Conservation (phyloP, 2,113 vertebrate genomes). For the Empidonax traillii region DNA sequence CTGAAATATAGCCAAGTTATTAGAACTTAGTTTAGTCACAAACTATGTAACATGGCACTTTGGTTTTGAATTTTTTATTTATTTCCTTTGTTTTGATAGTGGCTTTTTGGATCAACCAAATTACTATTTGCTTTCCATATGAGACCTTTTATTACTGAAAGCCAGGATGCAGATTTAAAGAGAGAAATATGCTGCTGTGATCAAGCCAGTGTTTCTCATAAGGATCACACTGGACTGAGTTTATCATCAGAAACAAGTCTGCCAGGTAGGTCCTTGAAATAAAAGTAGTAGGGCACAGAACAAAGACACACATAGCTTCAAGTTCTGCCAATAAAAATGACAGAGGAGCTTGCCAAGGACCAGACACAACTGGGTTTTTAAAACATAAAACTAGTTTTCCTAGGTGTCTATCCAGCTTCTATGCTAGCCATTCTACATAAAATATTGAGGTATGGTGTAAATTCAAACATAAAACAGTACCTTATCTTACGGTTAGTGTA, state of each 20-base stretch:
- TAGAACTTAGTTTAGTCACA: neutral
- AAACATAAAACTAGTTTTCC: neutral
- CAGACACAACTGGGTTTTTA: neutral
- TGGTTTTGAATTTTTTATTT: accelerated
- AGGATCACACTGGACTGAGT: neutral
- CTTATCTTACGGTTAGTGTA: neutral
- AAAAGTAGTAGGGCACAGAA: neutral
- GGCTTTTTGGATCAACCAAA: neutral
- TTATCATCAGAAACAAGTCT: neutral
- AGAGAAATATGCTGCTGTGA: neutral
- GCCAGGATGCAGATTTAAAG: neutral
- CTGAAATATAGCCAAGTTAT: neutral
- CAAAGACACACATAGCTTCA: neutral
- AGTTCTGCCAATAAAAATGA: neutral
- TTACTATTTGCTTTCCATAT: neutral
- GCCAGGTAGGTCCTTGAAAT: neutral
- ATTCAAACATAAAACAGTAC: neutral
- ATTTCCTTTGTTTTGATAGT: neutral
- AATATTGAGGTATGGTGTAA: neutral
- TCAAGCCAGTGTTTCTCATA: neutral
- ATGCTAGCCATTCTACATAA: neutral
- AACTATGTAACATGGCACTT: neutral
- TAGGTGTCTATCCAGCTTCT: neutral
- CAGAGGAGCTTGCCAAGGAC: neutral
- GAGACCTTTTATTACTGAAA: neutral